These are phyloP conservation scores for Euura lappo DNA, from an alignment of 1,140 invertebrate species.

Conservation along the genomic window DNA sequence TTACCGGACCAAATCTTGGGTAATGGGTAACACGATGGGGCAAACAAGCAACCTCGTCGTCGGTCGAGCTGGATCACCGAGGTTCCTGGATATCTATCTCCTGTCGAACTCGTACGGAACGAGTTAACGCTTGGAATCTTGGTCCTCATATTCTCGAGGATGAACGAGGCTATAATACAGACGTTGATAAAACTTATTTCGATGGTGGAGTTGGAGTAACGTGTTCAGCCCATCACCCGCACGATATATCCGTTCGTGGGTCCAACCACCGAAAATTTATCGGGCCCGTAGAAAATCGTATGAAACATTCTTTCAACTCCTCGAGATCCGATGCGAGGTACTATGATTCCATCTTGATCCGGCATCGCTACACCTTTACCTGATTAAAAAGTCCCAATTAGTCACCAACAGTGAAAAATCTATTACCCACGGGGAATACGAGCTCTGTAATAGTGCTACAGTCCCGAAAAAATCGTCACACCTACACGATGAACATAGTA, in stretches of 20 bases:
- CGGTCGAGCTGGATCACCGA: background rate
- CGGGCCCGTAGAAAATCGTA: background rate
- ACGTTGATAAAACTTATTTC: background rate
- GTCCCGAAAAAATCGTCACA: background rate
- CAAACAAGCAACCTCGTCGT: conserved; percentile 25
- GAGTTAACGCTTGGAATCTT: conserved; percentile 1
- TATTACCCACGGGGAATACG: background rate
- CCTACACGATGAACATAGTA: background rate
- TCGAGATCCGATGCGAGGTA: background rate
- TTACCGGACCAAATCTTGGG: conserved; percentile 35
- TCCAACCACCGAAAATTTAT: background rate
- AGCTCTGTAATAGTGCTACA: background rate
- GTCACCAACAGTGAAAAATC: background rate
- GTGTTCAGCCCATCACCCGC: background rate
- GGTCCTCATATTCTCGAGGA: background rate
- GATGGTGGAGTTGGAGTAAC: background rate
- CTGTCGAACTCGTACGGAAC: background rate
- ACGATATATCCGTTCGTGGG: background rate
- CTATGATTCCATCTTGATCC: too few relatives aligned
- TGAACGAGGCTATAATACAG: background rate
- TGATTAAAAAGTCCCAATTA: conserved; percentile 4
- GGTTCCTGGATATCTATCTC: background rate
- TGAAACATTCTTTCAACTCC: background rate
- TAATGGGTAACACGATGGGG: conserved; percentile 29
- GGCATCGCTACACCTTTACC: background rate